Evolutionary conservation across 2,888 invertebrate species (phyloP).

Genomic region (Pegoplata infirma): DNA sequence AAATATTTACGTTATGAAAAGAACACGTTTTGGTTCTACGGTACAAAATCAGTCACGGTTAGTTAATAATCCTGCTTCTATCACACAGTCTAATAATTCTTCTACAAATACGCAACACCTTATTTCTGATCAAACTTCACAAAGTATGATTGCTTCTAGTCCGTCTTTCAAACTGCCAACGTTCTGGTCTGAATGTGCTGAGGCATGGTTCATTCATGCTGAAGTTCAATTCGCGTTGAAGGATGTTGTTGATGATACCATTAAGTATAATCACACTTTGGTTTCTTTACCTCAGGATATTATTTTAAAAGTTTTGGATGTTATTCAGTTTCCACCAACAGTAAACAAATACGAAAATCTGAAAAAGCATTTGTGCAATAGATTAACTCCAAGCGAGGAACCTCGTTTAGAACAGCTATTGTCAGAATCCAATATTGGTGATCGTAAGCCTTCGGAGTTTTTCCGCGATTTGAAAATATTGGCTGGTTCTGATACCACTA

Average conservation of each 20-base stretch:
- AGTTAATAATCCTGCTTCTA: too few species aligned
- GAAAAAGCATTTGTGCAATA: neutral
- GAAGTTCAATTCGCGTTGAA: neutral
- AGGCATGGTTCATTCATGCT: neutral
- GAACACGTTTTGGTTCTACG: too few species aligned
- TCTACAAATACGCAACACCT: too few species aligned
- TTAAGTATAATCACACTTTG: neutral
- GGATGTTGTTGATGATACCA: neutral
- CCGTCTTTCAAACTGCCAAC: neutral
- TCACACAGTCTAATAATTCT: too few species aligned
- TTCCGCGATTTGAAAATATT: neutral
- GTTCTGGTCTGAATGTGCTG: neutral
- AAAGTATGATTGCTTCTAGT: neutral
- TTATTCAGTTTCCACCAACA: neutral
- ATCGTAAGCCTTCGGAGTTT: constrained; percentile 1
- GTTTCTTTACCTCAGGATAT: neutral
- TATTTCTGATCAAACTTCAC: too few species aligned
- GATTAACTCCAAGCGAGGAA: neutral
- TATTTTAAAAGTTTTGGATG: neutral
- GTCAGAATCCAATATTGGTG: neutral
- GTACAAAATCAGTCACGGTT: too few species aligned
- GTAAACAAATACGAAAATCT: neutral
- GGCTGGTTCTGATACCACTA: neutral
- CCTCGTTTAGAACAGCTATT: neutral
- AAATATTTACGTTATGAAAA: too few species aligned